Conservation (phyloP, 2,888 invertebrate genomes). For the Platycheirus rosarum region DNA sequence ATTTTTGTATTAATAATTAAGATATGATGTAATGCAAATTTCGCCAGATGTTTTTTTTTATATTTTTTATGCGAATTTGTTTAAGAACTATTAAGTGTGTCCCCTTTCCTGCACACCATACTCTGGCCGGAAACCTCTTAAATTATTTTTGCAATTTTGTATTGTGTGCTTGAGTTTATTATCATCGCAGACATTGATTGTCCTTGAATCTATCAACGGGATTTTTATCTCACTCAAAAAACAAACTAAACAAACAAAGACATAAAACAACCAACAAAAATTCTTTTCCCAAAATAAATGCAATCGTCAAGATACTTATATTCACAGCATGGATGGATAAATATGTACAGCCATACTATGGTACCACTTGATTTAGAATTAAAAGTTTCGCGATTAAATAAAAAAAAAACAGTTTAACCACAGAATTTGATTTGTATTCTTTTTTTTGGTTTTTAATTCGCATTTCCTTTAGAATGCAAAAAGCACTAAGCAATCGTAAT, state of each 20-base stretch:
- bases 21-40: too few species aligned
- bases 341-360: constrained; percentile 5
- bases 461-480: background rate
- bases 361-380: constrained; percentile 8
- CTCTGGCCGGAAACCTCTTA: constrained; percentile 14
- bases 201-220: constrained; percentile 27
- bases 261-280: constrained; percentile 10
- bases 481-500: constrained; percentile 27
- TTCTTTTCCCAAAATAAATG: constrained; percentile 36
- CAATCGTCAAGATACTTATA: background rate
- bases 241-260: background rate
- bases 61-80: too few species aligned
- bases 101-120: background rate
- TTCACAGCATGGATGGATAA: constrained; percentile 17
- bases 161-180: constrained; percentile 31
- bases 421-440: constrained; percentile 23
- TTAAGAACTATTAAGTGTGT: background rate
- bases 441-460: constrained; percentile 17
- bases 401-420: background rate
- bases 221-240: background rate
- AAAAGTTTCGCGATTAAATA: background rate
- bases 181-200: constrained; percentile 42
- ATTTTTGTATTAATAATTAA: too few species aligned
- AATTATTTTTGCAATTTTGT: background rate
- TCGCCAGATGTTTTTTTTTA: too few species aligned